These are phyloP conservation scores for Aricia artaxerxes DNA, from an alignment of 2,888 invertebrate genomes.

Conservation along the genomic window DNA sequence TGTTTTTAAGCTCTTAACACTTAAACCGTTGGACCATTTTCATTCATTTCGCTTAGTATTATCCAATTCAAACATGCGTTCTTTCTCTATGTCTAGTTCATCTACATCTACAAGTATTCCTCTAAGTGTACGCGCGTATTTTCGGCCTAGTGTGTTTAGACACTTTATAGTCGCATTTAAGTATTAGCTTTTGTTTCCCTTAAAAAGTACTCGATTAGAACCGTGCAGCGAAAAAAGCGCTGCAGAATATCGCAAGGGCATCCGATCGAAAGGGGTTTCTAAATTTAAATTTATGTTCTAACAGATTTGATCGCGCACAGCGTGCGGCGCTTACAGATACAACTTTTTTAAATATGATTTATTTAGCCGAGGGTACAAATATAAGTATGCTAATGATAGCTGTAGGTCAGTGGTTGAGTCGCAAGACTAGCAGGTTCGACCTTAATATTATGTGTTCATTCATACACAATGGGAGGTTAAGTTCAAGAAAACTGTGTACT, in stretches of 20 bases:
- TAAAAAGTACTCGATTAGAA: not conserved
- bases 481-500: not conserved
- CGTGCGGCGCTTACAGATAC: constrained; percentile 65
- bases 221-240: constrained; percentile 43
- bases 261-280: constrained; percentile 62
- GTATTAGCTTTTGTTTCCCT: not conserved
- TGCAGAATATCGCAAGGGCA: constrained; percentile 59
- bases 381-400: constrained; percentile 1
- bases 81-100: no score
- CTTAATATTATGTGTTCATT: not conserved
- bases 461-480: not conserved
- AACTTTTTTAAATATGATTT: constrained; percentile 70
- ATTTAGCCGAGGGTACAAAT: constrained; percentile 59
- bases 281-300: constrained; percentile 81
- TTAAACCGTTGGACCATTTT: no score
- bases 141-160: no score
- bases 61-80: no score
- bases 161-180: not conserved
- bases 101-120: no score
- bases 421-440: not conserved
- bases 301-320: constrained; percentile 77
- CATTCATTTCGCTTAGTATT: no score
- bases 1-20: no score
- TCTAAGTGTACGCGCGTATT: no score
- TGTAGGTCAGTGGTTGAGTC: not conserved